Evolutionary conservation across 1,140 invertebrate genomes (phyloP).

Genomic region (Ctenoplectra terminalis): DNA sequence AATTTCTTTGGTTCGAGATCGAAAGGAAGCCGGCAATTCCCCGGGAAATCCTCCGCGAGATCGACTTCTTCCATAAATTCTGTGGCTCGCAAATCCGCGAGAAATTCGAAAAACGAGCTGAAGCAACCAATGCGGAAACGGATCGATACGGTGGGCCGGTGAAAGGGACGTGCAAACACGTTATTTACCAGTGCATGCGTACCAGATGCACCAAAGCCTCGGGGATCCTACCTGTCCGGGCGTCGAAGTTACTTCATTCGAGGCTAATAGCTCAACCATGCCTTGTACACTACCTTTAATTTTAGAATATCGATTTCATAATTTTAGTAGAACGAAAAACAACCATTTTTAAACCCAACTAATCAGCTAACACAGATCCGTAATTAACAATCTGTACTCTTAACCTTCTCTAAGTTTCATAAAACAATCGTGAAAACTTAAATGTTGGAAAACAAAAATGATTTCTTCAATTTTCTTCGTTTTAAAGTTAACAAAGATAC

Average conservation of each 20-base stretch:
- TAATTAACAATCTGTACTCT: too few relatives aligned
- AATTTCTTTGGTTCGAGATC: background rate
- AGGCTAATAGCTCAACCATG: constrained; percentile 16
- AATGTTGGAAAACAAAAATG: too few relatives aligned
- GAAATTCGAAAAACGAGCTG: constrained; percentile 33
- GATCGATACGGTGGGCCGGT: constrained; percentile 54
- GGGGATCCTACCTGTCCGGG: constrained; percentile 73
- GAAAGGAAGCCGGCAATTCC: background rate
- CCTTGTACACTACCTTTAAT: too few relatives aligned
- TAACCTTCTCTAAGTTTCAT: too few relatives aligned
- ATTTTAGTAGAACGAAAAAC: background rate
- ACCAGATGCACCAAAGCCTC: constrained; percentile 62
- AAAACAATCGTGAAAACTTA: too few relatives aligned
- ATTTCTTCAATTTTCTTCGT: too few relatives aligned
- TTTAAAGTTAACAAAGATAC: too few relatives aligned
- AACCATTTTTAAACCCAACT: too few relatives aligned
- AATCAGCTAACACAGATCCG: too few relatives aligned
- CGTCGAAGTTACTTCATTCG: constrained; percentile 75
- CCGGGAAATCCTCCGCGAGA: background rate
- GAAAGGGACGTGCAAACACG: constrained; percentile 57
- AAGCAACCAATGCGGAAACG: constrained; percentile 61
- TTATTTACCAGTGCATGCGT: constrained; percentile 71
- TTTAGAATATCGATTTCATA: background rate
- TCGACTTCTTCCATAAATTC: background rate
- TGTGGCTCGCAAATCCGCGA: background rate